Base-by-base conservation (phyloP, 2,113 vertebrate genomes). In the Smithornis capensis region DNA sequence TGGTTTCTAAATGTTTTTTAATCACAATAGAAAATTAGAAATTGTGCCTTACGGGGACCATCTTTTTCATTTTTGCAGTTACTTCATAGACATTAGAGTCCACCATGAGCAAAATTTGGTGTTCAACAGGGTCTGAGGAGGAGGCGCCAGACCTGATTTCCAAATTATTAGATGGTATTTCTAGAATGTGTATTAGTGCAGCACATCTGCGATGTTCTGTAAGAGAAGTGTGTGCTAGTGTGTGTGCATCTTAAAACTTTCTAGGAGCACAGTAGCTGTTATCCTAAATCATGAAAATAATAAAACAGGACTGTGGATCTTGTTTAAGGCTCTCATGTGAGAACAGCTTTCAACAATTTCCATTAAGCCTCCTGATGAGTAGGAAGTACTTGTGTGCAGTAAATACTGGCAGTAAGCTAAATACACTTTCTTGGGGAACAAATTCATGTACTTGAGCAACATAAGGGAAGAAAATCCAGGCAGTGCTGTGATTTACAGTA, bases 51-150 rank as follows among this genome's bases (percentile, higher is more conserved):
- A 65, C 94, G 93, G n/a, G 60, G 83, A 96, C 57, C 83, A 67
- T 79, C 74, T 19, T 77, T 87, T 94, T 87, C 52, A 45, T 71
- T 63, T 89, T 60, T 90, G 91, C 56, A 94, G 37, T 85, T 79
- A 73, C 49, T 87, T 53, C 35, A 19, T 6, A 84, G 68, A 31
- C 13, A 27, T 86, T 52, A 76, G 70, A 74, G 7, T 25, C 94
- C 56, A 91, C 92, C 83, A 68, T 19, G 69, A 91, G 71, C 21
- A 31, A 80, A 65, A 19, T 10, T 4, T 4, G 50, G 86, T 86
- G 83, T 77, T 95, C 90, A 95, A 80, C 85, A 95, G 87, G 74
- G 67, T 37, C 93, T 87, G 94, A 95, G 93, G 84, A 97, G 84
- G 77, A 95, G 83, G 53, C 47, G 89, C 87, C 82, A 87, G 79